A percentile compares a stretch with the other conserved stretches of the same genome.
Conservation (phyloP, 2,888 invertebrate genomes). For the Empis stercorea region DNA sequence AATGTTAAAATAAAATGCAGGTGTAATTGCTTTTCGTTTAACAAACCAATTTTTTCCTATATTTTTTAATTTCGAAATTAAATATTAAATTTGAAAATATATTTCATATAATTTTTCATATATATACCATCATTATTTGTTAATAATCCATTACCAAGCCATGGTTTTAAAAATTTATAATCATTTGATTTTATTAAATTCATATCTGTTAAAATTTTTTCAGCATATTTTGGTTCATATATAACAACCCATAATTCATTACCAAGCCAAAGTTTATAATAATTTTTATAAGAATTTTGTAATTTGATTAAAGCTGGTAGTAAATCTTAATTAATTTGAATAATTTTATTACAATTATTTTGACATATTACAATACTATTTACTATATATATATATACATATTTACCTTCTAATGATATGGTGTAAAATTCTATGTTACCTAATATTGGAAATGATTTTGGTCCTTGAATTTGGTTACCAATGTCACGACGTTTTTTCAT, state of each 20-base stretch:
- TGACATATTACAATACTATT: neutral
- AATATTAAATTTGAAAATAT: no score
- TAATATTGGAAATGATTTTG: conserved; percentile 7
- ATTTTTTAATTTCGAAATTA: no score
- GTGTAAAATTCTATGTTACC: conserved; percentile 6
- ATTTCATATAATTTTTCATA: conserved; percentile 12
- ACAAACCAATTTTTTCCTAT: conserved; percentile 40
- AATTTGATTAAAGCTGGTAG: conserved; percentile 1
- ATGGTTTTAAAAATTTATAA: conserved; percentile 34
- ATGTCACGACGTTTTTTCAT: conserved; percentile 4
- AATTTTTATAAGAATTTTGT: conserved; percentile 3
- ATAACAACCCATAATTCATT: conserved; percentile 7
- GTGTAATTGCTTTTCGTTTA: conserved; percentile 53
- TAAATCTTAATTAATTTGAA: conserved; percentile 1
- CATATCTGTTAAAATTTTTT: conserved; percentile 8
- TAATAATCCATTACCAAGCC: conserved; percentile 39
- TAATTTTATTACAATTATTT: neutral
- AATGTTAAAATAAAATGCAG: conserved; percentile 62
- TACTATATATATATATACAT: no score
- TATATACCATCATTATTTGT: conserved; percentile 28
- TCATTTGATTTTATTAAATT: conserved; percentile 9
- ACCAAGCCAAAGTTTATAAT: conserved; percentile 10
- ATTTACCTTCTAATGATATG: conserved; percentile 5
- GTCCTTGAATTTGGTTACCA: conserved; percentile 7
- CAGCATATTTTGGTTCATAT: conserved; percentile 7